Conservation (phyloP, 2,113 vertebrate genomes). For the Microcebus murinus region DNA sequence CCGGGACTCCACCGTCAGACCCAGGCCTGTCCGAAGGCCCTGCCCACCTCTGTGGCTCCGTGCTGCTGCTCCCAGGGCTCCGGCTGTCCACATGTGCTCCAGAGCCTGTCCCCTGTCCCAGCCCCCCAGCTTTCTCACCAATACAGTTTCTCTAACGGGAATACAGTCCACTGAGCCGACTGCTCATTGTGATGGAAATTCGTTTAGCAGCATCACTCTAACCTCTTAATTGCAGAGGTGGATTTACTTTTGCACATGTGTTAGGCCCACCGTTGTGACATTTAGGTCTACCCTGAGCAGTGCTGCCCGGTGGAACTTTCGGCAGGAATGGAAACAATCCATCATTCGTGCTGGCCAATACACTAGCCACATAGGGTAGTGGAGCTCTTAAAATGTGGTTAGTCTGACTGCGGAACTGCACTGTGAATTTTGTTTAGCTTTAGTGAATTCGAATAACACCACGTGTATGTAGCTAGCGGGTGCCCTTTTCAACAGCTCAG, state of each 20-base stretch:
- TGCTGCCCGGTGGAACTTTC: neutral
- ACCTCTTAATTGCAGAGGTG: neutral
- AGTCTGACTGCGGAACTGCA: neutral
- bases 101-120: rapidly evolving
- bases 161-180: neutral
- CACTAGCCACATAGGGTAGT: neutral
- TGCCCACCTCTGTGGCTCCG: rapidly evolving
- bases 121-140: neutral
- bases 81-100: rapidly evolving
- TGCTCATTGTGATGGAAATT: neutral
- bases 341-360: neutral
- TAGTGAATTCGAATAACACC: neutral
- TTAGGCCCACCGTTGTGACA: neutral
- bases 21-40: neutral
- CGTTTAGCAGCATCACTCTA: neutral
- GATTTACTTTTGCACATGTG: too few relatives aligned
- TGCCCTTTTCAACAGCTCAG: neutral
- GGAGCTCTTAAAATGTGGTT: neutral
- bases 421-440: neutral
- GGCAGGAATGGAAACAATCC: neutral
- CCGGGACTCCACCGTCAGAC: neutral
- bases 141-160: neutral
- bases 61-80: neutral
- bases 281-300: neutral
- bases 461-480: rapidly evolving